These are phyloP conservation scores for Belonocnema kinseyi DNA, from an alignment of 1,140 invertebrate species.

Conservation along the genomic window DNA sequence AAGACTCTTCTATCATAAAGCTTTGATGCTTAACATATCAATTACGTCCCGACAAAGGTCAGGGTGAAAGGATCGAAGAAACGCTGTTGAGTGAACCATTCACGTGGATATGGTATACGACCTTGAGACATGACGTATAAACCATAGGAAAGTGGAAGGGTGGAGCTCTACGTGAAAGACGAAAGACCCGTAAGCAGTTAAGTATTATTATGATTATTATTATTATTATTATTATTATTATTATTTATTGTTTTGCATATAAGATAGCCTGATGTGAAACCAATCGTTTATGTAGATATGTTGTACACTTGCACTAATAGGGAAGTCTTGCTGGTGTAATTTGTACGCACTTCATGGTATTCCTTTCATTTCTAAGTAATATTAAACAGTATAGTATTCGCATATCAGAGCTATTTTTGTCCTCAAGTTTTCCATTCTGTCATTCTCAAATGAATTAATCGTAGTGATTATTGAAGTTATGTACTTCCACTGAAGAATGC, in stretches of 20 bases:
- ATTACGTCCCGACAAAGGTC: slow-evolving; percentile 26
- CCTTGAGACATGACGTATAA: slow-evolving; percentile 18
- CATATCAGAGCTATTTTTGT: background rate
- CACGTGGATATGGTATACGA: slow-evolving; percentile 24
- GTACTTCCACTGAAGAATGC: too few species aligned
- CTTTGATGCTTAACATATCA: too few species aligned
- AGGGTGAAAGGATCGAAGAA: slow-evolving; percentile 18
- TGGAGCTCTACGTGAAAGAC: slow-evolving; percentile 3
- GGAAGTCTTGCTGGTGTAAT: too few species aligned
- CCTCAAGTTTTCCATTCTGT: background rate
- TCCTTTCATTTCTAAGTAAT: background rate
- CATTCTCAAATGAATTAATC: background rate
- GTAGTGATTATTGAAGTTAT: too few species aligned
- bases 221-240: slow-evolving; percentile 30
- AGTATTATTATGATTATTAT: slow-evolving; percentile 14
- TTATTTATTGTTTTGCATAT: background rate
- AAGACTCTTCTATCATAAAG: background rate
- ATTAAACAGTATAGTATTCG: background rate
- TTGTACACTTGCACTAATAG: too few species aligned
- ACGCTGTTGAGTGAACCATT: slow-evolving; percentile 36
- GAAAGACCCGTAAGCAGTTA: background rate
- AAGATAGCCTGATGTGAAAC: too few species aligned
- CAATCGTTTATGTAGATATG: too few species aligned
- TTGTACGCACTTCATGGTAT: too few species aligned
- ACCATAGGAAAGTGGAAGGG: background rate